These are phyloP conservation scores for Laterallus jamaicensis DNA, from an alignment of 2,113 vertebrate species.

Conservation along the genomic window DNA sequence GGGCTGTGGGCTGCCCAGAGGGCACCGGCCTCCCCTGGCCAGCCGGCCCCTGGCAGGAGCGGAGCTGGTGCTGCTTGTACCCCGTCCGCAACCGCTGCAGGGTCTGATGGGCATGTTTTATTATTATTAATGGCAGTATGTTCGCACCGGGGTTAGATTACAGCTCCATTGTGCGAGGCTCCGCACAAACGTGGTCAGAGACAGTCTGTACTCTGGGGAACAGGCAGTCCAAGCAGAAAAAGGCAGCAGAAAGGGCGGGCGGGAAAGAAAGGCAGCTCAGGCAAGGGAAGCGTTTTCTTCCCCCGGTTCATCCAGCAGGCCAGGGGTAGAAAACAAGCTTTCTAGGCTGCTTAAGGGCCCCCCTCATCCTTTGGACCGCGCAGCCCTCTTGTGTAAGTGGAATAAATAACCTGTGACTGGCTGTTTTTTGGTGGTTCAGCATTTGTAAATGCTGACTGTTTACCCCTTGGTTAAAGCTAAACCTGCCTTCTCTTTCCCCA, in stretches of 20 bases:
- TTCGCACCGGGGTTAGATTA: conserved; percentile 24
- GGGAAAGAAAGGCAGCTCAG: neutral
- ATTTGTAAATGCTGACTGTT: conserved; percentile 54
- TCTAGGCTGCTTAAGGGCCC: neutral
- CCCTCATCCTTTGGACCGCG: neutral
- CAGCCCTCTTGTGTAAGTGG: conserved; percentile 13
- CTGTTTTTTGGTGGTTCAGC: conserved; percentile 54
- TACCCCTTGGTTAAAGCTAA: conserved; percentile 66
- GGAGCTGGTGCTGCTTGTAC: neutral
- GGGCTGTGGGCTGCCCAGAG: neutral
- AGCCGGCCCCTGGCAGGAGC: neutral
- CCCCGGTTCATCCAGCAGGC: neutral
- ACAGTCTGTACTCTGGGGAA: conserved; percentile 33
- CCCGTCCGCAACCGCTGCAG: neutral
- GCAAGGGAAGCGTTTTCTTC: neutral
- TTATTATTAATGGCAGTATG: conserved; percentile 38
- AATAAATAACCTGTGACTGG: conserved; percentile 30
- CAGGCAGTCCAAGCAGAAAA: conserved; percentile 5
- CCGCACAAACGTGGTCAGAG: neutral
- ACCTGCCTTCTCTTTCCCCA: neutral
- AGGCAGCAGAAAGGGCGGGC: neutral
- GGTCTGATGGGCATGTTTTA: conserved; percentile 23
- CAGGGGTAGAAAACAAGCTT: neutral
- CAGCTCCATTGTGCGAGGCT: conserved; percentile 39
- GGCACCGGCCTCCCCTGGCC: neutral